Conservation (phyloP, 2,113 vertebrate species). For the Cyanoliseus patagonus region DNA sequence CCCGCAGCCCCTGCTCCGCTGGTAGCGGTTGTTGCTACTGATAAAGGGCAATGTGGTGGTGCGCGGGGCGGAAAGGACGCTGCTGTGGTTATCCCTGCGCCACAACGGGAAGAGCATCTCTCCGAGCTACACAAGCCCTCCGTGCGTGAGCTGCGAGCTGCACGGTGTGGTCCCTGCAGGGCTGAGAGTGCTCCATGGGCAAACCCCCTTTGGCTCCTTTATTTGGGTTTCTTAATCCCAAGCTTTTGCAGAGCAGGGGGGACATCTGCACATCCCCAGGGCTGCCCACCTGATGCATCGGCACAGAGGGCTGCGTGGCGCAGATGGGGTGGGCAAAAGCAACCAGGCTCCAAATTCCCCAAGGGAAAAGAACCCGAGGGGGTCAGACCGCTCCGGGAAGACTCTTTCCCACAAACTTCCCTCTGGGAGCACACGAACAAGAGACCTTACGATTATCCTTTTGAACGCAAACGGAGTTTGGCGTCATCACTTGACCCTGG, state of each 20-base stretch:
- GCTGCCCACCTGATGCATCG: accelerated
- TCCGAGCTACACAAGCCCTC: not conserved
- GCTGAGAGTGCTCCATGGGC: not conserved
- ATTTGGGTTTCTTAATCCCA: not conserved
- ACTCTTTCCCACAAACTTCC: not conserved
- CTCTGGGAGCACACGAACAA: not conserved
- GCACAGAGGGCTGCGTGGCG: accelerated
- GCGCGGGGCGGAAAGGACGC: accelerated
- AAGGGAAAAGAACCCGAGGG: accelerated
- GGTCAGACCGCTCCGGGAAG: not conserved
- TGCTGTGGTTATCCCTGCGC: accelerated
- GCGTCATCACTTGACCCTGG: not conserved
- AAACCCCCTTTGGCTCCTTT: accelerated
- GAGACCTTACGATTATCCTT: not conserved
- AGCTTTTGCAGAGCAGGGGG: not conserved
- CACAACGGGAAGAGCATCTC: not conserved
- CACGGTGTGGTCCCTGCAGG: accelerated
- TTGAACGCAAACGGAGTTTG: not conserved
- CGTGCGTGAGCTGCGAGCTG: not conserved
- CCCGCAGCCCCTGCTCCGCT: not conserved
- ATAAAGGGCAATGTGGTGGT: not conserved
- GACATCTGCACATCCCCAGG: accelerated
- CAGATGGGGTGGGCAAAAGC: accelerated
- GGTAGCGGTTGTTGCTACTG: not conserved
- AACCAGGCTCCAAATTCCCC: not conserved